phyloP scores from a whole-genome alignment of 2,797 vertebrate species.

The Myotis findleyi region DNA sequence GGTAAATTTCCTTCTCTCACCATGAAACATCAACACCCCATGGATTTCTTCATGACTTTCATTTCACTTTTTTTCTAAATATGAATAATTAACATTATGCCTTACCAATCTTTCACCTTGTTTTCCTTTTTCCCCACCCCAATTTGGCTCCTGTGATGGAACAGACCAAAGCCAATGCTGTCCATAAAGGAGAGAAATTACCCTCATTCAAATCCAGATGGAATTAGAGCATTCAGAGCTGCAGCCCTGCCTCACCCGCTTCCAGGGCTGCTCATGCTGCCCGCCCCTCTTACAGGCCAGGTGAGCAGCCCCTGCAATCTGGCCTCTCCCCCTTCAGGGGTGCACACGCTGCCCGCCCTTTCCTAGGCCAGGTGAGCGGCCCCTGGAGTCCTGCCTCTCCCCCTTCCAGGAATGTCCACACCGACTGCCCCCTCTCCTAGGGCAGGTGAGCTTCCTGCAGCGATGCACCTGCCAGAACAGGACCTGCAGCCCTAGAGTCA shows the following conservation, averaged over 20 bases:
- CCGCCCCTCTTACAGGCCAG: no score
- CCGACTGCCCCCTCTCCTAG: no score
- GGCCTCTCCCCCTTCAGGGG: no score
- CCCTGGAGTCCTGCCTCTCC: no score
- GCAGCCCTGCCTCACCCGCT: background rate
- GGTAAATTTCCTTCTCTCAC: background rate
- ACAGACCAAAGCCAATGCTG: background rate
- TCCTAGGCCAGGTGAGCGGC: no score
- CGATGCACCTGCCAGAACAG: background rate
- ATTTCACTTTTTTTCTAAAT: background rate
- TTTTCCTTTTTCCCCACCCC: background rate
- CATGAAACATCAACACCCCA: background rate
- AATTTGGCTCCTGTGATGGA: background rate
- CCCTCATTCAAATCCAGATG: background rate
- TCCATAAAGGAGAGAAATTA: background rate
- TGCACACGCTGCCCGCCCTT: no score
- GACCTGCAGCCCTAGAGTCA: background rate
- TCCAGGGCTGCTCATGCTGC: background rate
- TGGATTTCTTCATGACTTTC: slow-evolving; percentile 41
- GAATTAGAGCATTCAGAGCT: background rate
- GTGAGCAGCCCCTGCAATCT: background rate
- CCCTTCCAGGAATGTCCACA: no score
- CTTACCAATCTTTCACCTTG: background rate
- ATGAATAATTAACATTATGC: background rate
- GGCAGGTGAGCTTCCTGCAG: background rate